Base-by-base conservation (phyloP, 2,888 invertebrate species). In the Nemapogon koenigi region DNA sequence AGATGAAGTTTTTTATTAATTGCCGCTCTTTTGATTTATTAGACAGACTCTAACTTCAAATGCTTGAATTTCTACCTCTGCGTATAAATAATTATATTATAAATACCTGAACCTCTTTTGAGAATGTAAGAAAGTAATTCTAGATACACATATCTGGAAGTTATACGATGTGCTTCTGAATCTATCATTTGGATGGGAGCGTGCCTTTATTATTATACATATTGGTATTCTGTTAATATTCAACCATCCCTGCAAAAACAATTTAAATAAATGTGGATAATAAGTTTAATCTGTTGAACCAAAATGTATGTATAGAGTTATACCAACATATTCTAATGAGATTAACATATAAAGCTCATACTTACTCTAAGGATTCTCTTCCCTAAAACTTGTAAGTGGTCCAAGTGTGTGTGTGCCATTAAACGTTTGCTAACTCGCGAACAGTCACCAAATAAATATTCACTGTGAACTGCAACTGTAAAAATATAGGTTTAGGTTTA, bases 141-240 rank as follows among this genome's bases (percentile, higher is more conserved):
- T 56, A 0, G 64, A 62, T 0, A 69, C 64, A 36, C 71, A 71
- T 0, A 71, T 44, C 43, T 67, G 67, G 42, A 69, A 68, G 11
- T 49, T 50, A 41, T 51, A 66, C 1, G 62, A 40, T 0, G 66
- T 64, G 25, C 51, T 55, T 4, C 58, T 48, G 16, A 65, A 55
- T 6, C 45, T 17, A 14, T 69, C 57, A 2, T 42, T 39, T 14
- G 14, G 14, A 14, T 35, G 26, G 18, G 26, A 15, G 26, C 13
- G 26, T 16, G 25, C 25, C 15, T n/a, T 25, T 10, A 15, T 22
- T 15, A 35, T 35, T 35, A 19, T 35, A 11, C 28, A 28, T 13
- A 13, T 28, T n/a, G 28, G 28, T 11, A 28, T 28, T 28, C 28
- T 8, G 4, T 8, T 8, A 11, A 28, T 28, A 11, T n/a, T 8